Evolutionary conservation across 1,140 invertebrate species (phyloP), one percentile per base, ranked within the genome.

Genomic region (Physella acuta): DNA sequence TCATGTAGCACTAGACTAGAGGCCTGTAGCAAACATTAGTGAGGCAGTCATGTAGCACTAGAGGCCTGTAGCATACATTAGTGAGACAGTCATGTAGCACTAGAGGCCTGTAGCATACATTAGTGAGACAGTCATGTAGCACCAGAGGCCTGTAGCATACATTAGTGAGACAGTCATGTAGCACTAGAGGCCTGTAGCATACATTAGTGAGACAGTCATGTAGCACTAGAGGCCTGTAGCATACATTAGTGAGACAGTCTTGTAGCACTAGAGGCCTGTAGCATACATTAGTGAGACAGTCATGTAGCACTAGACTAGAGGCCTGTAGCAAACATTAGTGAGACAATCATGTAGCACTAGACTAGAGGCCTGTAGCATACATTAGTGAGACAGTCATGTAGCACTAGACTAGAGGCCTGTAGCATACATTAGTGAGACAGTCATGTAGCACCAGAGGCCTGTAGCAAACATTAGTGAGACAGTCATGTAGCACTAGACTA

Each of bases 121-220:
- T 84, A 75, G 85, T 76, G 8, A 80, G 75, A 72, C 80, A 82
- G 76, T 86, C 85, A 68, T 85, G 85, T 14, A 80, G 52, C 24
- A 79, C 77, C 5, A 72, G 59, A 2, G 72, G 60, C 64, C 82
- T 82, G 69, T 0, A 75, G 71, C 72, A 3, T 73, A 56, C 20
- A 86, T 76, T 20, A 75, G 71, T 1, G 68, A 36, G 4, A 80
- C 73, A 31, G 79, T 71, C 36, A 77, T 75, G 14, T 80, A 73
- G 60, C 78, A 86, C 5, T 77, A 73, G n/a, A 68, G 75, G 14
- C 67, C 79, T 82, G 31, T 81, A 75, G 1, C 77, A 75, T 30
- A 85, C 65, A 49, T 84, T 84, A 75, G 85, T 76, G 8, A 80
- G 75, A 72, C 80, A 82, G 76, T 86, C 85, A 68, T 85, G 85